Conservation (phyloP, 2,113 vertebrate species). For the Ochotona princeps region DNA sequence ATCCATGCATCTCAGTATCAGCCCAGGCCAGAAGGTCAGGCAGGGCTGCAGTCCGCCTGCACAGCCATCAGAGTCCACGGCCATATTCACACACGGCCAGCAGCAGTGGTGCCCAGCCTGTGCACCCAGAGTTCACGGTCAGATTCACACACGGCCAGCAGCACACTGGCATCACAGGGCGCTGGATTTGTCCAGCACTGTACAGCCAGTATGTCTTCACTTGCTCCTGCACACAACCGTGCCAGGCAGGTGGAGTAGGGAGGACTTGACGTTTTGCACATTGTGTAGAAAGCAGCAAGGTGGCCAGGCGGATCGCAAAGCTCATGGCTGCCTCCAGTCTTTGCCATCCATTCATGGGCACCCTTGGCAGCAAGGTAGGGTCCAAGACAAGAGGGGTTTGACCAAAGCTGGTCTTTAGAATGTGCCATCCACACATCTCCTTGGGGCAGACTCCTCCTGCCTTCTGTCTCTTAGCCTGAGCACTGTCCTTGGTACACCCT, state of each 20-base stretch:
- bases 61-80: neutral
- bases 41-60: neutral
- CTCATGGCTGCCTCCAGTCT: rapidly evolving
- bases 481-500: neutral
- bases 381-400: neutral
- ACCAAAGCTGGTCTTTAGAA: no score
- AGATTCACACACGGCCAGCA: rapidly evolving
- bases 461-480: rapidly evolving
- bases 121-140: neutral
- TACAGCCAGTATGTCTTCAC: rapidly evolving
- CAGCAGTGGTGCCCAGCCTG: no score
- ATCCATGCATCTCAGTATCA: constrained; percentile 23
- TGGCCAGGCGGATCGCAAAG: rapidly evolving
- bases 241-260: neutral
- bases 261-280: rapidly evolving
- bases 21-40: constrained; percentile 20
- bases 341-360: rapidly evolving
- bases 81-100: neutral
- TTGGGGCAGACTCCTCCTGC: rapidly evolving
- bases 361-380: no score
- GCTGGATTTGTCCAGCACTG: rapidly evolving
- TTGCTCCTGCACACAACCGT: rapidly evolving
- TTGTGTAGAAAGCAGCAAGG: rapidly evolving
- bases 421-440: rapidly evolving
- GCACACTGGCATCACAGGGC: no score